Conservation (phyloP, 2,797 vertebrate genomes). For the Petrocephalus sullivani region DNA sequence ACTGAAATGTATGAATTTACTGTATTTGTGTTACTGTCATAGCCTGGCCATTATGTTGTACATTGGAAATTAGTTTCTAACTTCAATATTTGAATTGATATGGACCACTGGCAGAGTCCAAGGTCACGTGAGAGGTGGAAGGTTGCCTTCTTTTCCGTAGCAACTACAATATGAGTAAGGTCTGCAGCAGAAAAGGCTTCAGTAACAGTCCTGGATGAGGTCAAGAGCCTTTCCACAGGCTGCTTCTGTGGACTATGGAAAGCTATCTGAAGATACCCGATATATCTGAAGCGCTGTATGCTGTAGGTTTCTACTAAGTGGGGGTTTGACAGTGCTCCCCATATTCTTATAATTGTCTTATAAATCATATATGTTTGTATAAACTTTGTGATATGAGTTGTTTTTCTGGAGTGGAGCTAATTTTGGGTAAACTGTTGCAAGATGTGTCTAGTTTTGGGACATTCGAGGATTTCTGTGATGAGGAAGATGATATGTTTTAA, state of each 20-base stretch:
- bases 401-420: neutral
- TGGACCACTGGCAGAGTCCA: constrained; percentile 38
- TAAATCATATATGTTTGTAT: constrained; percentile 4
- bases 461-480: neutral
- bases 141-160: constrained; percentile 17
- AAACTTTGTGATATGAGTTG: neutral
- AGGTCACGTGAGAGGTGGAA: constrained; percentile 35
- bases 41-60: constrained; percentile 35
- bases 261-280: too few relatives aligned
- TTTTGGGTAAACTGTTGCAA: neutral
- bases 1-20: constrained; percentile 31
- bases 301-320: neutral
- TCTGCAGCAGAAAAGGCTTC: neutral
- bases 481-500: neutral
- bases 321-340: neutral
- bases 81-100: constrained; percentile 50
- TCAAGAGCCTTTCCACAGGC: neutral
- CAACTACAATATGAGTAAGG: neutral
- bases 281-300: neutral
- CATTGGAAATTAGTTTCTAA: constrained; percentile 50
- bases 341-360: neutral
- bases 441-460: neutral
- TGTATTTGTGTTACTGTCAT: constrained; percentile 46
- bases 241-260: neutral
- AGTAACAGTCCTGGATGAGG: neutral